phyloP scores from a whole-genome alignment of 2,113 vertebrate genomes.

The Campylomormyrus tamandua region DNA sequence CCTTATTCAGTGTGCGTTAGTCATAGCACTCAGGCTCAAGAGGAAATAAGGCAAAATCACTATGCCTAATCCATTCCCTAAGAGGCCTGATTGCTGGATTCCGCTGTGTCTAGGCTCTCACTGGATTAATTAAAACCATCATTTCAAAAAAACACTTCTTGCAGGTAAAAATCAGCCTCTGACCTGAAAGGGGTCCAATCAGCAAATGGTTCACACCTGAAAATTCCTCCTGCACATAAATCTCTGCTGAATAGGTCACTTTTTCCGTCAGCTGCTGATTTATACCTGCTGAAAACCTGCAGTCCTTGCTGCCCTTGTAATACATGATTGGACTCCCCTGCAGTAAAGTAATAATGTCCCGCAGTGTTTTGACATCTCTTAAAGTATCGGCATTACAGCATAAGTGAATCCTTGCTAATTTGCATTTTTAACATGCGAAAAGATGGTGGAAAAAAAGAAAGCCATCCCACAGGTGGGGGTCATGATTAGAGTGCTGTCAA shows the following conservation, averaged over 20 bases:
- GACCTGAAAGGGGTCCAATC: not conserved
- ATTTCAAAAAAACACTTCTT: not conserved
- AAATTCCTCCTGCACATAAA: not conserved
- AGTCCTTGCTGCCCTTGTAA: not conserved
- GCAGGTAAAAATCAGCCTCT: not conserved
- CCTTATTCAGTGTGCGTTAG: not conserved
- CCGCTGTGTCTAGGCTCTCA: not conserved
- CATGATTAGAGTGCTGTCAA: constrained; percentile 6
- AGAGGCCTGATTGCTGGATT: not conserved
- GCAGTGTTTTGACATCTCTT: not conserved
- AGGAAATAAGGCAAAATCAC: not conserved
- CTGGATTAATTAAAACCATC: not conserved
- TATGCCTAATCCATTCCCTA: not conserved
- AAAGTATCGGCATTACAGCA: not conserved
- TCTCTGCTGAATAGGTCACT: not conserved
- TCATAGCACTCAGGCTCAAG: not conserved
- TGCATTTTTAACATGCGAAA: constrained; percentile 3
- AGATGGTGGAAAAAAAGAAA: not conserved
- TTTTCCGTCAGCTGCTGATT: not conserved
- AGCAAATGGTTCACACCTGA: not conserved
- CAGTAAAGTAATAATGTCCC: not conserved
- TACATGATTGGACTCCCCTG: not conserved
- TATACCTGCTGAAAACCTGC: not conserved
- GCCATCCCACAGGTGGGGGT: not conserved
- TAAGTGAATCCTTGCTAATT: not conserved